These are phyloP conservation scores for Platycnemis pennipes DNA, from an alignment of 2,888 invertebrate species.

Conservation along the genomic window DNA sequence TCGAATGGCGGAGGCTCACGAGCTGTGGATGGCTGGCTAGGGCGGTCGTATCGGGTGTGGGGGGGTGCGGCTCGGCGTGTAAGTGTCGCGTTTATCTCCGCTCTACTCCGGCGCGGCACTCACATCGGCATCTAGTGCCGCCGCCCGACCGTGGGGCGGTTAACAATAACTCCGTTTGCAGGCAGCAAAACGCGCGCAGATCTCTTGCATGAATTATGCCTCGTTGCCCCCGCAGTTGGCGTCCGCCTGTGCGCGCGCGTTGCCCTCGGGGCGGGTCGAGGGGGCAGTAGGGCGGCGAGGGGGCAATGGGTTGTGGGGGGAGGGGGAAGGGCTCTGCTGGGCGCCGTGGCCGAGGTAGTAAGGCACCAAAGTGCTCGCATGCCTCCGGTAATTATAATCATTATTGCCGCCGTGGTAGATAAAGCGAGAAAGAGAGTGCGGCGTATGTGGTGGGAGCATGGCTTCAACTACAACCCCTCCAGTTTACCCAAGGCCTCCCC, in stretches of 20 bases:
- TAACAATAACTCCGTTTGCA: conserved; percentile 65
- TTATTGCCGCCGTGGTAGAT: conserved; percentile 53
- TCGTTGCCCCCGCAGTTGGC: neutral
- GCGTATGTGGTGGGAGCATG: neutral
- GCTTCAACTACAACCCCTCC: neutral
- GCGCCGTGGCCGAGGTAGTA: neutral
- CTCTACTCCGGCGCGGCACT: neutral
- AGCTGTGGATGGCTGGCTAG: no score
- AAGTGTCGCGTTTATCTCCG: conserved; percentile 57
- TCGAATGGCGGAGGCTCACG: no score
- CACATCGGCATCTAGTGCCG: neutral
- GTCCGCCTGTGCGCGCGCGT: neutral
- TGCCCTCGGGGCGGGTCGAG: conserved; percentile 16
- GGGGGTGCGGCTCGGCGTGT: neutral
- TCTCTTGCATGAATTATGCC: conserved; percentile 68
- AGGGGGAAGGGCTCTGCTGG: neutral
- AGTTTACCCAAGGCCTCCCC: neutral
- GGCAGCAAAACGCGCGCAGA: conserved; percentile 66
- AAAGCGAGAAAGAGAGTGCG: conserved; percentile 26
- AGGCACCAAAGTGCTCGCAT: conserved; percentile 58
- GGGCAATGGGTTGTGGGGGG: neutral
- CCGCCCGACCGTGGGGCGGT: conserved; percentile 37
- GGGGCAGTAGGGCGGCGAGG: neutral
- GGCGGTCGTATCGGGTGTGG: neutral
- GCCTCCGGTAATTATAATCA: conserved; percentile 66